Evolutionary conservation across 2,888 invertebrate species (phyloP), one percentile per base, ranked within the genome.

Genomic region (Chloroclysta siterata): DNA sequence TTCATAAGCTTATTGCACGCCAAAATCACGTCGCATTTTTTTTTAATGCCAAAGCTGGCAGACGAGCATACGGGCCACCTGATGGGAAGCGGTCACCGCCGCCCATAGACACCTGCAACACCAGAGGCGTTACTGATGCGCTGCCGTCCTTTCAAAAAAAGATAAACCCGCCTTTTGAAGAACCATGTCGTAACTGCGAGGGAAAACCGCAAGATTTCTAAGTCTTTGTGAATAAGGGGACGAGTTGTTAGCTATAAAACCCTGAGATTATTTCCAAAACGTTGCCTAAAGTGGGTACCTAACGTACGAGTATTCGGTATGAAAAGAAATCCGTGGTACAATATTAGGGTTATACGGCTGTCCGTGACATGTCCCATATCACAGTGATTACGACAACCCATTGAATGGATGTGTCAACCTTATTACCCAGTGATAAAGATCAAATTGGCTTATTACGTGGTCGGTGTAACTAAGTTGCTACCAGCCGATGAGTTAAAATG

Each of bases 341-440:
- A 56, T 57, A 56, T 63, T 52, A 55, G 52, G 46, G 39, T 60
- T 53, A 44, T 46, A 46, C 46, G 41, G 59, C 69, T 69, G 69
- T 29, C 42, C 41, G 51, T 65, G 65, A 65, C 66, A 61, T 53
- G 67, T 65, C 66, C 67, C 65, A 63, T 60, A 66, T 65, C 69
- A 69, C 15, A 46, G 54, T 65, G 63, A 69, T 67, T 63, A 67
- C 63, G 63, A 58, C 60, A 48, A 48, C 41, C 48, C 48, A 48
- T 63, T 63, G 41, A 63, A 63, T 61, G 41, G 29, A 61, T 53
- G 48, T 57, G 62, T 56, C 62, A 57, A 48, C 57, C 62, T 57
- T 63, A 57, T 53, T 46, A 57, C 53, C 4, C 8, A 6, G 48
- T 53, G 53, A 57, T 63, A 63, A 39, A 55, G 62, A 53, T 57